Percentiles rank a stretch among this genome's conserved stretches.
Conservation (phyloP, 2,888 invertebrate genomes). For the Sinentomon sp. region DNA sequence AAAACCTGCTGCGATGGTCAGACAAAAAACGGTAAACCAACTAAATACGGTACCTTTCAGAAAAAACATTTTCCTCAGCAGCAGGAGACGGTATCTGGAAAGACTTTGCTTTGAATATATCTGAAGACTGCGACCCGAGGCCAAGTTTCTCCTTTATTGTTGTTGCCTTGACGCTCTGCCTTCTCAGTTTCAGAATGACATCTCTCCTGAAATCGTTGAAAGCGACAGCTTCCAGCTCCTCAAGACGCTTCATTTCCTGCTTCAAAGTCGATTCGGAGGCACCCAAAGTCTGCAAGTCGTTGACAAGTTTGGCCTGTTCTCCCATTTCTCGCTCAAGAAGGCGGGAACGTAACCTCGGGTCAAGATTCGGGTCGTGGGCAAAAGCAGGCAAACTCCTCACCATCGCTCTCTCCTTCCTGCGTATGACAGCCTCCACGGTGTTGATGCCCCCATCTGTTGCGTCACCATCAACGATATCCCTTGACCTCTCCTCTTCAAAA, state of each 20-base stretch:
- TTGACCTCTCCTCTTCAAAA: slow-evolving; percentile 35
- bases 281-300: slow-evolving; percentile 60
- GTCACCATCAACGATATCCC: slow-evolving; percentile 44
- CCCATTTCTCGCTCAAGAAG: slow-evolving; percentile 91
- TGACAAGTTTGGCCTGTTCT: slow-evolving; percentile 83
- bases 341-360: slow-evolving; percentile 60
- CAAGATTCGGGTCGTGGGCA: slow-evolving; percentile 47
- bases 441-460: slow-evolving; percentile 26
- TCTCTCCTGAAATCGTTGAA: slow-evolving; percentile 50
- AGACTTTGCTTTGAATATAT: slow-evolving; percentile 44
- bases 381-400: slow-evolving; percentile 49
- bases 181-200: slow-evolving; percentile 64
- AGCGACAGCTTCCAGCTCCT: slow-evolving; percentile 74
- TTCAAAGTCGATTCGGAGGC: slow-evolving; percentile 75
- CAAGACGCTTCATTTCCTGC: slow-evolving; percentile 64
- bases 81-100: slow-evolving; percentile 41
- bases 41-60: slow-evolving; percentile 23
- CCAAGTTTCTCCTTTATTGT: slow-evolving; percentile 53
- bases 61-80: slow-evolving; percentile 30
- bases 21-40: no score
- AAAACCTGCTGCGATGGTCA: no score
- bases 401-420: slow-evolving; percentile 33
- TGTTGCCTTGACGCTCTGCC: slow-evolving; percentile 51
- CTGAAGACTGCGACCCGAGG: slow-evolving; percentile 26
- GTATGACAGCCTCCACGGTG: slow-evolving; percentile 25